These are phyloP conservation scores for Kuschelorhynchus macadamiae DNA, from an alignment of 2,888 invertebrate genomes.

Conservation along the genomic window DNA sequence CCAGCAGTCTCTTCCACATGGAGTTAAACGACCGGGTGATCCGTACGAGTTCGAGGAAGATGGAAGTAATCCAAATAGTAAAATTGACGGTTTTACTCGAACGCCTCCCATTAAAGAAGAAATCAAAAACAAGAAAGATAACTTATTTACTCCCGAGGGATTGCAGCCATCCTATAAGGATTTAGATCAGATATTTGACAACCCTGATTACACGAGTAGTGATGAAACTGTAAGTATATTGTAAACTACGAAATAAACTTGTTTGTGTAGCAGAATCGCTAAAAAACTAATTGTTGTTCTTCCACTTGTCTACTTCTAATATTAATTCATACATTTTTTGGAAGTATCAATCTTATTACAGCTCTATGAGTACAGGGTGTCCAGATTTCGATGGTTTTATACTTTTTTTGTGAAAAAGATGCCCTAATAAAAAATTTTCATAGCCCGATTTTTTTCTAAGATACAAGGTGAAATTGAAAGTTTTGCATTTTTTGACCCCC, in stretches of 20 bases:
- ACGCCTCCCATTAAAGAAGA: slow-evolving; percentile 67
- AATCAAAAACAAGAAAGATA: slow-evolving; percentile 71
- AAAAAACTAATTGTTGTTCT: too few relatives aligned
- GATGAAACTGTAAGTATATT: slow-evolving; percentile 84
- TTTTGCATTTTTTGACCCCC: too few relatives aligned
- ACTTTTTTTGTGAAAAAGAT: too few relatives aligned
- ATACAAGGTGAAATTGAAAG: too few relatives aligned
- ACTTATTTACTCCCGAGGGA: slow-evolving; percentile 90
- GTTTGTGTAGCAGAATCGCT: background rate
- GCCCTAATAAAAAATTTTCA: too few relatives aligned
- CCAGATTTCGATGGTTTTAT: too few relatives aligned
- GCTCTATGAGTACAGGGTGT: too few relatives aligned
- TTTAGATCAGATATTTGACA: slow-evolving; percentile 95
- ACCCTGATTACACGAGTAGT: slow-evolving; percentile 90
- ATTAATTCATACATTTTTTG: too few relatives aligned
- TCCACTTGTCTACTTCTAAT: too few relatives aligned
- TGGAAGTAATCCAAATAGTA: slow-evolving; percentile 67
- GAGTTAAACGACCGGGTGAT: slow-evolving; percentile 70
- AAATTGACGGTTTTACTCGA: slow-evolving; percentile 52
- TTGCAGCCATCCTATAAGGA: slow-evolving; percentile 91
- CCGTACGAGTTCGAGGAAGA: slow-evolving; percentile 84
- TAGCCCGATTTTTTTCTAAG: too few relatives aligned
- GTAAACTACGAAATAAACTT: background rate
- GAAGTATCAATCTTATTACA: too few relatives aligned
- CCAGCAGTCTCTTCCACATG: slow-evolving; percentile 57